Evolutionary conservation across 2,113 vertebrate genomes (phyloP).

Genomic region (Corydoras sp.): DNA sequence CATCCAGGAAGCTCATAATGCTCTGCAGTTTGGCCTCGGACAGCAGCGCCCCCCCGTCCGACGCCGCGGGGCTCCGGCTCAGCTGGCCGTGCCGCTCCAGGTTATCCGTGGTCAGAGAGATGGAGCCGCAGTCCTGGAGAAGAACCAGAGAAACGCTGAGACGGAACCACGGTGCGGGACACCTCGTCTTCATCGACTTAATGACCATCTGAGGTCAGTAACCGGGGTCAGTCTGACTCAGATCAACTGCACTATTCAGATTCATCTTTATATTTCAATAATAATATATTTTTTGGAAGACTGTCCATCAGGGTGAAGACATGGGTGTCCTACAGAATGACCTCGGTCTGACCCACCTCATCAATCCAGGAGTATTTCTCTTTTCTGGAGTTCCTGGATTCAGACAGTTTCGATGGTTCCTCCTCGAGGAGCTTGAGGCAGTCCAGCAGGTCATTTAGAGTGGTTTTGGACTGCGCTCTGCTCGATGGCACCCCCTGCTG

Average conservation of each 20-base stretch:
- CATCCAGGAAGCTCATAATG: slow-evolving; percentile 91
- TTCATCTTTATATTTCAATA: too few species aligned
- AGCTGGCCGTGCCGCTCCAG: slow-evolving; percentile 82
- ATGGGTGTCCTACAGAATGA: too few species aligned
- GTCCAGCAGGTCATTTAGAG: slow-evolving; percentile 81
- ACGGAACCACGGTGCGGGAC: background rate
- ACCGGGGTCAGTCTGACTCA: too few species aligned
- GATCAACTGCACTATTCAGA: too few species aligned
- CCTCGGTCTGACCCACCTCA: slow-evolving; percentile 57
- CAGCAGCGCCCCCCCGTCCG: slow-evolving; percentile 74
- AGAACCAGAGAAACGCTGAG: background rate
- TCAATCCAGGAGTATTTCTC: slow-evolving; percentile 79
- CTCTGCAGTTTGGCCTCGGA: slow-evolving; percentile 91
- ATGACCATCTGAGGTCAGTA: too few species aligned
- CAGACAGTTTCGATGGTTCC: slow-evolving; percentile 72
- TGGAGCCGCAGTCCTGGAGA: slow-evolving; percentile 70
- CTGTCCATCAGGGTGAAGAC: too few species aligned
- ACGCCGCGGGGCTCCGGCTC: slow-evolving; percentile 54
- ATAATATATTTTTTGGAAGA: too few species aligned
- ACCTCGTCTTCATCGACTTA: too few species aligned
- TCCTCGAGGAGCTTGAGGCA: slow-evolving; percentile 81
- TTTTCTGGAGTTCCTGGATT: slow-evolving; percentile 60
- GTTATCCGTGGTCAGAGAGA: slow-evolving; percentile 83
- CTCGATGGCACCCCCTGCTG: slow-evolving; percentile 47
- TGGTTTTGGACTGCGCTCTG: slow-evolving; percentile 70